Conservation (phyloP, 2,113 vertebrate species). For the Petaurus breviceps region DNA sequence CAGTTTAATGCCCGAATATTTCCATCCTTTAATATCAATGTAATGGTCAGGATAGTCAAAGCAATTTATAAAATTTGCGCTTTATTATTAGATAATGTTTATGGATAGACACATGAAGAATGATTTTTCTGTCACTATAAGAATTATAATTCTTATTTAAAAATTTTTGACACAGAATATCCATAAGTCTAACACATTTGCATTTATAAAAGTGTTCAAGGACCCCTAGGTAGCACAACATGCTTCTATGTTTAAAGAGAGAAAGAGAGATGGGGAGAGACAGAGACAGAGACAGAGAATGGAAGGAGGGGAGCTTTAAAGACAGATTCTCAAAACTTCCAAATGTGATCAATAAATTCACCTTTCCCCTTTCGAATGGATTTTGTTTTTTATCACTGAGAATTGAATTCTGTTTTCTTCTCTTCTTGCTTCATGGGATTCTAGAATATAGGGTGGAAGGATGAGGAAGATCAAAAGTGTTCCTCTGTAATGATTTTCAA, state of each 20-base stretch:
- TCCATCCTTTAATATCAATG: neutral
- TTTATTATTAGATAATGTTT: neutral
- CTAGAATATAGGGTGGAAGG: neutral
- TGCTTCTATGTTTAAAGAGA: slow-evolving; percentile 54
- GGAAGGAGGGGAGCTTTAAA: neutral
- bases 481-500: neutral
- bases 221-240: slow-evolving; percentile 74
- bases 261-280: neutral
- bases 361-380: neutral
- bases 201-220: slow-evolving; percentile 39
- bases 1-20: slow-evolving; percentile 11
- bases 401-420: neutral
- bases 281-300: too few relatives aligned
- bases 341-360: neutral
- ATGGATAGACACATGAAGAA: neutral
- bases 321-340: neutral
- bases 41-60: slow-evolving; percentile 42
- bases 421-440: neutral
- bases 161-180: neutral
- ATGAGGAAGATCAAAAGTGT: neutral
- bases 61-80: neutral
- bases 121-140: slow-evolving; percentile 17
- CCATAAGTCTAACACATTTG: neutral
- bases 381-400: neutral
- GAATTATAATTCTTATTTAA: neutral